Base-by-base conservation (phyloP, 2,888 invertebrate genomes). In the Unio delphinus region DNA sequence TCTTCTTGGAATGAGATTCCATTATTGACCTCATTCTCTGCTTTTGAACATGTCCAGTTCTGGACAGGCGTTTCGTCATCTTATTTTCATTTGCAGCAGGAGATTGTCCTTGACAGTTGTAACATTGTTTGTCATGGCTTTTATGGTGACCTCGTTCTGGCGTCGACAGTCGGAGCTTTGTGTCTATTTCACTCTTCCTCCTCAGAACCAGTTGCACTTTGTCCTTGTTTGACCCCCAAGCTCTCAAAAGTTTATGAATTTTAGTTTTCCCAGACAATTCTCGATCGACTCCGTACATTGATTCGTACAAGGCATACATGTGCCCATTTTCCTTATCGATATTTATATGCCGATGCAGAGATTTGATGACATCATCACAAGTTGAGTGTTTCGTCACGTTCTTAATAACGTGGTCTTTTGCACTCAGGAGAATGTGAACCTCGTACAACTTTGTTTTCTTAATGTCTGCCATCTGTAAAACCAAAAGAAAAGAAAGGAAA, bases 351-450 rank as follows among this genome's bases (percentile, higher is more conserved):
- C 45, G 45, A 45, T 18, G 28, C 18, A 63, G 20, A 7, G 34
- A 54, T 34, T 8, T 54, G 55, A 63, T 63, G 63, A 63, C 8
- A 3, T 63, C 54, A 63, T n/a, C 34, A 18, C 63, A 63, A 45
- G 63, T 63, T 63, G 63, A 54, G 54, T 63, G 23, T 5, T 63
- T 63, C 5, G 63, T 63, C 63, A 63, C 63, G 63, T 26, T 26
- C 26, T 18, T 45, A 11, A 63, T 23, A 15, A 63, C 4, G 26
- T 54, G 34, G 15, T 30, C 56, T 18, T 34, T 45, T 20, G 45
- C 63, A n/a, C n/a, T 55, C n/a, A 63, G 18, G 45, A 30, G 4
- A 1, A 63, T 18, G 17, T 34, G 63, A 26, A 63, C 55, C 18
- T 63, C 55, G 3, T 34, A 55, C n/a, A 26, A 55, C 55, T 63